Base-by-base conservation (phyloP, 2,888 invertebrate genomes). In the Agriopis leucophaearia region DNA sequence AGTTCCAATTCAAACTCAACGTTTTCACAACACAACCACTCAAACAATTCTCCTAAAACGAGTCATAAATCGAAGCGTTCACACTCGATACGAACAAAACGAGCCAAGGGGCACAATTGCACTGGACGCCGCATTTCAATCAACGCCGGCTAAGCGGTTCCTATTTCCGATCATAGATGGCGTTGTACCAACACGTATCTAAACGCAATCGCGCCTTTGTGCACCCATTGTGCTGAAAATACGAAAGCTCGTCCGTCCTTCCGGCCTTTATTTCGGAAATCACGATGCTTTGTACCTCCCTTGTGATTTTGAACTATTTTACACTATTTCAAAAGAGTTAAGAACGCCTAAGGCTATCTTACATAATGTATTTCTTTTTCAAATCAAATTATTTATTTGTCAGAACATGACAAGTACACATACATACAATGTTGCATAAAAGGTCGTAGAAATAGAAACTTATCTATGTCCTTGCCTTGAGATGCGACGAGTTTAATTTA, bases 91-190 rank as follows among this genome's bases (percentile, higher is more conserved):
- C 67, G 59, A 75, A 61, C 73, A 71, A 74, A 74, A 71, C 66
- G 71, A 78, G 67, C 52, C 59, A 44, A 65, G 54, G 65, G 56
- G 15, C 64, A 69, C 54, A 75, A 72, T 71, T 64, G 73, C 66
- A 66, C 51, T 57, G 64, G 58, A 61, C 71, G 69, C 65, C 62
- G 57, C 65, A 78, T 77, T 81, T 80, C 85, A 87, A 87, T 86
- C 86, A 82, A 78, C 74, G 78, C 76, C 73, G 80, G 81, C 85
- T 87, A 90, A 91, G 89, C 88, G 89, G 84, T 92, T 82, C 88
- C 84, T 80, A 89, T 91, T 91, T 91, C 91, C 92, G 86, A 78
- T 76, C 79, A 81, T 82, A 92, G 93, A 92, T 93, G 93, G 88
- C 89, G 87, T 76, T 86, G 84, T 74, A 74, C 75, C 80, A 72